These are phyloP conservation scores for Eupithecia abbreviata DNA, from an alignment of 2,888 invertebrate genomes.

Conservation along the genomic window DNA sequence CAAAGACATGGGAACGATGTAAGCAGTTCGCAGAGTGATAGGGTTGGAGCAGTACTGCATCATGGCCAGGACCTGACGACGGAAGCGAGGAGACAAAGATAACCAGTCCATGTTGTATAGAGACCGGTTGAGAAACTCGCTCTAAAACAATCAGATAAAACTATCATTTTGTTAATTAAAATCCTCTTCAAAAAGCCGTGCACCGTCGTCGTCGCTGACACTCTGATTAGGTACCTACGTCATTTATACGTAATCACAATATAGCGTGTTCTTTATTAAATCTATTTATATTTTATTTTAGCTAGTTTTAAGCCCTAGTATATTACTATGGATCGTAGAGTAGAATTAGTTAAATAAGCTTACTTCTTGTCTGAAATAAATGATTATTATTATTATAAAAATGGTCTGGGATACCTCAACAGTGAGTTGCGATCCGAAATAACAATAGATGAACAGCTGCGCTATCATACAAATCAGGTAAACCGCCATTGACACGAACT, in stretches of 20 bases:
- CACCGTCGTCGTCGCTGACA: no score
- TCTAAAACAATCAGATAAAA: slow-evolving; percentile 52
- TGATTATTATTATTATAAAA: no score
- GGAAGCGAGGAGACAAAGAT: slow-evolving; percentile 59
- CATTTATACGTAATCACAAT: no score
- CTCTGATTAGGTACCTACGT: no score
- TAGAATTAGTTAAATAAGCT: no score
- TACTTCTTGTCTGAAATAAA: no score
- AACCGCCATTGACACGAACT: slow-evolving; percentile 64
- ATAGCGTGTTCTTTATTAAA: no score
- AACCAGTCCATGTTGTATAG: slow-evolving; percentile 65
- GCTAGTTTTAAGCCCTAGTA: no score
- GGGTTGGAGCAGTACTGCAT: slow-evolving; percentile 62
- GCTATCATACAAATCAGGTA: slow-evolving; percentile 70
- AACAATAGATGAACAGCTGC: slow-evolving; percentile 73
- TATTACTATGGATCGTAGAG: no score
- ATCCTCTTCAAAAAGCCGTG: neutral
- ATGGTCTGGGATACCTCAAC: slow-evolving; percentile 56
- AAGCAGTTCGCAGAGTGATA: slow-evolving; percentile 61
- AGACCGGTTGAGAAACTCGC: slow-evolving; percentile 65
- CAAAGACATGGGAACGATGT: slow-evolving; percentile 70
- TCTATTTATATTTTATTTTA: no score
- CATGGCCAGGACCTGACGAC: slow-evolving; percentile 63
- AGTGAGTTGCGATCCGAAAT: slow-evolving; percentile 69
- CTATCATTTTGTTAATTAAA: neutral